Evolutionary conservation across 2,113 vertebrate species (phyloP), one percentile per base, ranked within the genome.

Genomic region (Neomonachus schauinslandi): DNA sequence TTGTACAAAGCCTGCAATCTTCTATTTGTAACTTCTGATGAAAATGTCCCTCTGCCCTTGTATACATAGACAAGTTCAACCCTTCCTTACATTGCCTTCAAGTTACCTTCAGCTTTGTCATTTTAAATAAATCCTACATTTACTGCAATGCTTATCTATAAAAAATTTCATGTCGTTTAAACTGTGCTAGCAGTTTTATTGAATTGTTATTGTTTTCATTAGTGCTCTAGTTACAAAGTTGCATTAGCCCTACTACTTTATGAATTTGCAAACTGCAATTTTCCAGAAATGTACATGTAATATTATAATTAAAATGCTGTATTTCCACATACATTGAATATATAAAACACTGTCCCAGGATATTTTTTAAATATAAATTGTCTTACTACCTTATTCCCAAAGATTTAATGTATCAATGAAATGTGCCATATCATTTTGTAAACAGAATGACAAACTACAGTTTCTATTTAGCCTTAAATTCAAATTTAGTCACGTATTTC

Each of bases 381-480:
- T 19, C 65, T 85, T 26, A 90, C 28, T 67, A 59, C 11, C 18
- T 93, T 86, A 14, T 92, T 94, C 90, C 51, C 88, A 96, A 95
- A 91, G 42, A 39, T 79, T 65, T 63, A 92, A 67, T 26, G 3
- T 92, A 76, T 67, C 36, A 71, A 24, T 87, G 63, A 94, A 94
- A 77, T 72, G 12, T 83, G 85, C 71, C 46, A 42, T 39, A 94
- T 24, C 4, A 55, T 94, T 76, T 87, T 94, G 4, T 77, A 86
- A 80, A 46, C 4, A 92, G 95, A 96, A 85, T 74, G 5, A 53
- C 36, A 69, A 95, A 42, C 18, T n/a, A 59, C 7, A 95, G 71
- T 95, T 94, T 69, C 82, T 22, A 83, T 96, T 77, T 79, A 74
- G 19, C 12, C 80, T 65, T 96, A 94, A 92, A 83, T 71, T 84